Conservation (phyloP, 1,140 invertebrate genomes). For the Lucilia sericata region DNA sequence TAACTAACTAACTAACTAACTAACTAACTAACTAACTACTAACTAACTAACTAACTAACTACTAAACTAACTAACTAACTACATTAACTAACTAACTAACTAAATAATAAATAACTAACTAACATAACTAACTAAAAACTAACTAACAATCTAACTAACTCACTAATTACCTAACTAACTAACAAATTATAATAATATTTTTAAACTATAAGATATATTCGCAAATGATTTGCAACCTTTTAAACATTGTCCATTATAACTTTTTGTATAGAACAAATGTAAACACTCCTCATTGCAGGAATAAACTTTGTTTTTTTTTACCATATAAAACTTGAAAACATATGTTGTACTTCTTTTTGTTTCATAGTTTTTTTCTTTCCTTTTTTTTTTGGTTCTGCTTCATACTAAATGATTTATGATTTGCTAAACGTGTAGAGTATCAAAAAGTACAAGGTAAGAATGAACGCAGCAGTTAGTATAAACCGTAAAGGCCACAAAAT, state of each 20-base stretch:
- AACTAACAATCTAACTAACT: no score
- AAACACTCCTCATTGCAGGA: background rate
- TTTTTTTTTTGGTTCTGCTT: background rate
- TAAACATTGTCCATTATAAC: background rate
- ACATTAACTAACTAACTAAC: no score
- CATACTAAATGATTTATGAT: conserved; percentile 24
- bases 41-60: no score
- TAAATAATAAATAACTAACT: no score
- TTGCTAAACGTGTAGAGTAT: conserved; percentile 16
- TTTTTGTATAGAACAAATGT: background rate
- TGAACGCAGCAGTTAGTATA: background rate
- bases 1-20: no score
- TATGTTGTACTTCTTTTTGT: conserved; percentile 14
- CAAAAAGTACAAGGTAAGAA: conserved; percentile 1
- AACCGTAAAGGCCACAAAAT: conserved; percentile 39
- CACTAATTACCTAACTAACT: no score
- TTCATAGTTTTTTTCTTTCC: background rate
- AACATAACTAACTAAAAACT: no score
- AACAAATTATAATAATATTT: no score
- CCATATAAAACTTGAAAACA: conserved; percentile 17
- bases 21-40: no score
- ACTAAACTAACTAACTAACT: no score
- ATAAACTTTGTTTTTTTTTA: background rate
- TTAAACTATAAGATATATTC: no score
- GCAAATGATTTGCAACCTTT: background rate